Percentiles rank a stretch among this genome's conserved stretches.
phyloP scores from a whole-genome alignment of 2,113 vertebrate genomes.

The Dendrocopos noguchii region DNA sequence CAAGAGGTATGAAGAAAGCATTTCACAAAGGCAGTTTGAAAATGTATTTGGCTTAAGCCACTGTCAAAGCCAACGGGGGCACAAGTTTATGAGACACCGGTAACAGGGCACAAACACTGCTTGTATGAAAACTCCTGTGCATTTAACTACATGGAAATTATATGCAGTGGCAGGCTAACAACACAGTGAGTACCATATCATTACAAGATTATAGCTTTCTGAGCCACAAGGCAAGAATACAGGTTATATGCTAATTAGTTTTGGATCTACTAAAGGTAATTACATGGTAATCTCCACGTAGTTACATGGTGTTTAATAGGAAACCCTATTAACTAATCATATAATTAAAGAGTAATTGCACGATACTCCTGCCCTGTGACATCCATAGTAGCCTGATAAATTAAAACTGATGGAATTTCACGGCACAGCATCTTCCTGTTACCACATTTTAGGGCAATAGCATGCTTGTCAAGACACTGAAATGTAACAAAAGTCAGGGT shows the following conservation, averaged over 20 bases:
- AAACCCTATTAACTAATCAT: slow-evolving; percentile 52
- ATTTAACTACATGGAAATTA: slow-evolving; percentile 33
- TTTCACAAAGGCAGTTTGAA: slow-evolving; percentile 10
- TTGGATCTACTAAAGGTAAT: slow-evolving; percentile 62
- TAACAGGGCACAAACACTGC: slow-evolving; percentile 20
- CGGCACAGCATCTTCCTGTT: neutral
- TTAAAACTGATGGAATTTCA: slow-evolving; percentile 27
- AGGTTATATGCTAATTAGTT: slow-evolving; percentile 69
- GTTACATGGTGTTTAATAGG: slow-evolving; percentile 60
- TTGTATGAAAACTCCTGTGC: slow-evolving; percentile 27
- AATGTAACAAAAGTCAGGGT: neutral
- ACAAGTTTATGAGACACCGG: slow-evolving; percentile 32
- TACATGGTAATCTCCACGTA: slow-evolving; percentile 59
- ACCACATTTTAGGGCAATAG: neutral
- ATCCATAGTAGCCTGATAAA: slow-evolving; percentile 3
- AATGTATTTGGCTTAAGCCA: slow-evolving; percentile 33
- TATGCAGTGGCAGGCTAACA: slow-evolving; percentile 32
- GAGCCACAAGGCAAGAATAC: slow-evolving; percentile 58
- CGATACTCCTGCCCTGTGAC: slow-evolving; percentile 37
- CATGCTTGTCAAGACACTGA: neutral
- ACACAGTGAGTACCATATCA: slow-evolving; percentile 47
- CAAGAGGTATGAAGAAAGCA: neutral
- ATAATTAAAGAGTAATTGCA: slow-evolving; percentile 57
- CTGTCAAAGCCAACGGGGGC: slow-evolving; percentile 16
- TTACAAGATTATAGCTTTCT: slow-evolving; percentile 64